Evolutionary conservation across 2,888 invertebrate genomes (phyloP).

Genomic region (Caradrina clavipalpis): DNA sequence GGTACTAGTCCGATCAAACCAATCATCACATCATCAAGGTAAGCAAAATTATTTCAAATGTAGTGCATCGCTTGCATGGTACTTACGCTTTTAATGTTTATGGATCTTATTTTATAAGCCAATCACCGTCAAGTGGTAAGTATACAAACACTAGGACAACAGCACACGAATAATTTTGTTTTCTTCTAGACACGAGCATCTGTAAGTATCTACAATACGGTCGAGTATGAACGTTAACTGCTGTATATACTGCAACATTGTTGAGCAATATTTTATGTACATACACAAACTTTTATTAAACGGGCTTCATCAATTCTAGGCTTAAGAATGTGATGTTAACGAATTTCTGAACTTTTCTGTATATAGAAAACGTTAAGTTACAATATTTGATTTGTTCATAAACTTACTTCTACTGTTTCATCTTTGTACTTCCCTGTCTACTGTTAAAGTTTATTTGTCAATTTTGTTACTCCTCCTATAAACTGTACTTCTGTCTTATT

Average conservation of each 20-base stretch:
- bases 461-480: not conserved
- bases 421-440: conserved; percentile 8
- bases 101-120: conserved; percentile 56
- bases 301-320: conserved; percentile 69
- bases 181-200: conserved; percentile 23
- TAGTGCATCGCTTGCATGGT: conserved; percentile 73
- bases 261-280: conserved; percentile 71
- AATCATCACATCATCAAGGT: conserved; percentile 82
- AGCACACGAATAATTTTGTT: conserved; percentile 50
- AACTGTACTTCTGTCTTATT: not conserved
- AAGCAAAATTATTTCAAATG: conserved; percentile 70
- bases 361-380: conserved; percentile 28
- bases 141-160: conserved; percentile 67
- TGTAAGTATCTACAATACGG: conserved; percentile 67
- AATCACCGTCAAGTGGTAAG: conserved; percentile 72
- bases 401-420: conserved; percentile 8
- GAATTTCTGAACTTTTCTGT: conserved; percentile 36
- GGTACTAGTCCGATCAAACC: conserved; percentile 75
- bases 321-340: conserved; percentile 62
- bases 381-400: conserved; percentile 32
- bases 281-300: conserved; percentile 68
- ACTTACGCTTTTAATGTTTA: conserved; percentile 62
- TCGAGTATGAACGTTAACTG: conserved; percentile 70
- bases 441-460: conserved; percentile 11
- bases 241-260: conserved; percentile 83